Conservation (phyloP, 2,113 vertebrate species). For the Phalacrocorax pelagicus region DNA sequence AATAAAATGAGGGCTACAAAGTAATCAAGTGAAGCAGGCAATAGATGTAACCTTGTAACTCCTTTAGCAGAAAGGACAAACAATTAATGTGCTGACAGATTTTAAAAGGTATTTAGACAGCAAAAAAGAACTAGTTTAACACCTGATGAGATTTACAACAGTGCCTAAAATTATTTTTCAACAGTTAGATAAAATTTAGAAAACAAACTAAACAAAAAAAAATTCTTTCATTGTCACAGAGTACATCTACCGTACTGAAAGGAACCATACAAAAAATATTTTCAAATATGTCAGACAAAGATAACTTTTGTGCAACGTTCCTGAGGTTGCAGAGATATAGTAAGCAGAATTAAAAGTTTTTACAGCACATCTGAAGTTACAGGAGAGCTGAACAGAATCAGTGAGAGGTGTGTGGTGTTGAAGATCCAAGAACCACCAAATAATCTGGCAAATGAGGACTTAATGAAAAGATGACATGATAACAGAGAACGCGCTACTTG, state of each 20-base stretch:
- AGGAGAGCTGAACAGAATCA: not conserved
- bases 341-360: not conserved
- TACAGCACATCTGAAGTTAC: not conserved
- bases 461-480: not conserved
- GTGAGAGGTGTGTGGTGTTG: not conserved
- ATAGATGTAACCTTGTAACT: not conserved
- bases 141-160: not conserved
- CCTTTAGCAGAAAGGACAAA: not conserved
- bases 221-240: not conserved
- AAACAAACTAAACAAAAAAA: not conserved
- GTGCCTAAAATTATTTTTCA: not conserved
- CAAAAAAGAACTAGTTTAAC: not conserved
- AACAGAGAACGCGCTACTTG: not conserved
- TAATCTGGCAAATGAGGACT: not conserved
- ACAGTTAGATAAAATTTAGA: not conserved
- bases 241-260: not conserved
- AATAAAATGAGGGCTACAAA: conserved; percentile 18
- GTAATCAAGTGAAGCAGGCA: conserved; percentile 3
- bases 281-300: not conserved
- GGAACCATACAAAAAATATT: not conserved
- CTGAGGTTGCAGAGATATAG: not conserved
- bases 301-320: not conserved
- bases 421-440: not conserved
- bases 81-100: not conserved
- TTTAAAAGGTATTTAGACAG: not conserved